phyloP scores from a whole-genome alignment of 1,140 invertebrate species.

The Drosophila novamexicana region DNA sequence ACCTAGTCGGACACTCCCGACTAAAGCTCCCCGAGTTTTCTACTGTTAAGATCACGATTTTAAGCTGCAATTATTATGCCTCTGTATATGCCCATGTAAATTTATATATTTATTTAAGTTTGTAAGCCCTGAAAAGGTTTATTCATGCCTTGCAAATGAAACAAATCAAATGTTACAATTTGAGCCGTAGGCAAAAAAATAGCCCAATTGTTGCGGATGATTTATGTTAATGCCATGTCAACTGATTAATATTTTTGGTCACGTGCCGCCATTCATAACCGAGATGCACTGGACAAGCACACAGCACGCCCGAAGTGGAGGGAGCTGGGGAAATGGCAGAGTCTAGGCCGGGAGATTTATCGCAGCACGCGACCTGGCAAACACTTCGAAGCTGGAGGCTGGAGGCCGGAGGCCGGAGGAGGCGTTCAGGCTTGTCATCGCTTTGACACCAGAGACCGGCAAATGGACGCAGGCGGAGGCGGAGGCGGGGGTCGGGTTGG shows the following conservation, averaged over 20 bases:
- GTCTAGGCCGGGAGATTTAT: slow-evolving; percentile 42
- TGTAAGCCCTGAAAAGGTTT: background rate
- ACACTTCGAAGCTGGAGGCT: slow-evolving; percentile 40
- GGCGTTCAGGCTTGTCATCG: slow-evolving; percentile 33
- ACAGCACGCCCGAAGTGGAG: background rate
- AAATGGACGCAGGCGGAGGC: background rate
- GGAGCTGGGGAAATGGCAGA: background rate
- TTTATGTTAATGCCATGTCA: slow-evolving; percentile 82
- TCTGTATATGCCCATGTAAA: background rate
- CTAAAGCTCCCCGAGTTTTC: too few species aligned
- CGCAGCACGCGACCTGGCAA: slow-evolving; percentile 50
- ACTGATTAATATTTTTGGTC: slow-evolving; percentile 83
- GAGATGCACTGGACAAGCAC: slow-evolving; percentile 1
- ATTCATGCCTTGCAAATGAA: slow-evolving; percentile 10
- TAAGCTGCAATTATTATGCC: too few species aligned
- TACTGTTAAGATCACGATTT: background rate
- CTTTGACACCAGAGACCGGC: slow-evolving; percentile 35
- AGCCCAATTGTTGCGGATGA: slow-evolving; percentile 72
- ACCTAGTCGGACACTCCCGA: too few species aligned
- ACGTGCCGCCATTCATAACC: slow-evolving; percentile 72
- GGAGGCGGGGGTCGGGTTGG: background rate
- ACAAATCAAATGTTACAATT: slow-evolving; percentile 49
- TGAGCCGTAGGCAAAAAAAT: background rate
- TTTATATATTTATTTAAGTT: too few species aligned
- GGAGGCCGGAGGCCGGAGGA: background rate